Percentiles rank a stretch among this genome's conserved stretches.
Evolutionary conservation across 2,888 invertebrate species (phyloP).

Genomic region (Drosophila tanythrix): DNA sequence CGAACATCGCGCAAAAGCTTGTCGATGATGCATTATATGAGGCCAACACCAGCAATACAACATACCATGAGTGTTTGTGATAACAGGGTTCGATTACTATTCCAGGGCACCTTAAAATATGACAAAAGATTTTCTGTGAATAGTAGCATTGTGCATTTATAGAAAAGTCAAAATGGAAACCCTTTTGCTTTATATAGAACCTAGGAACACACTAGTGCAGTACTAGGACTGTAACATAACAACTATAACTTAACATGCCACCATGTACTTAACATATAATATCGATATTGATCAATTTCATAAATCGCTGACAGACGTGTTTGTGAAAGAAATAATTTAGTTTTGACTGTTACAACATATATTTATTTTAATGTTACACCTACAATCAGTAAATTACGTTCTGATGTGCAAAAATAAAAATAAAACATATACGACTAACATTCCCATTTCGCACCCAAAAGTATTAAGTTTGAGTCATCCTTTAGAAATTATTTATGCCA

Average conservation of each 20-base stretch:
- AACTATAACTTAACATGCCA: neutral
- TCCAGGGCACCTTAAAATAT: slow-evolving; percentile 82
- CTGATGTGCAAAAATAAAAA: neutral
- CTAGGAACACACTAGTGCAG: neutral
- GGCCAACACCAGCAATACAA: slow-evolving; percentile 89
- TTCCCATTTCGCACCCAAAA: neutral
- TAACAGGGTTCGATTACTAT: slow-evolving; percentile 87
- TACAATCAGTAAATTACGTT: neutral
- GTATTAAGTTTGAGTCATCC: neutral
- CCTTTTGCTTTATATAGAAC: no score
- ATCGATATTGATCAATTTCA: neutral
- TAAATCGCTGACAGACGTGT: neutral
- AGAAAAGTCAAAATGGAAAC: neutral
- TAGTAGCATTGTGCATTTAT: neutral
- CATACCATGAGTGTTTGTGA: slow-evolving; percentile 88
- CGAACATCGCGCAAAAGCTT: slow-evolving; percentile 90
- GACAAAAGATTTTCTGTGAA: neutral
- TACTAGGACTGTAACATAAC: neutral
- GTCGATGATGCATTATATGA: slow-evolving; percentile 89
- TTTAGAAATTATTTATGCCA: neutral
- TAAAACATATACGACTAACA: neutral
- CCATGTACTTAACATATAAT: neutral
- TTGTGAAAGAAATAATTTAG: neutral
- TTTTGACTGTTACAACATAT: neutral
- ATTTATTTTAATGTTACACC: neutral